These are phyloP conservation scores for Caenorhabditis afra DNA, from an alignment of 2,888 invertebrate genomes.

Conservation along the genomic window DNA sequence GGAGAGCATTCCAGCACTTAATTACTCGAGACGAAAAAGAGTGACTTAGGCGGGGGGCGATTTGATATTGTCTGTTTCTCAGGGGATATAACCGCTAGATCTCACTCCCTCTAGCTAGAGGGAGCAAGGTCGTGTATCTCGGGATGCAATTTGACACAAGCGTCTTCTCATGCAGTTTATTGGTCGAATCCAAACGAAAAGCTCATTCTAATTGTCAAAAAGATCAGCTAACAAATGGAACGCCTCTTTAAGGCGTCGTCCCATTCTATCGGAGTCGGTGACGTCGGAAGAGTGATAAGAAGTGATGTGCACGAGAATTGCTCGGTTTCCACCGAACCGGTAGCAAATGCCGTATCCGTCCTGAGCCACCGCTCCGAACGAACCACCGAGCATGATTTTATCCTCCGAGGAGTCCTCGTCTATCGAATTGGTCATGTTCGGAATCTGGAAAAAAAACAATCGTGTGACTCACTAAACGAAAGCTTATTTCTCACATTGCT, in stretches of 20 bases:
- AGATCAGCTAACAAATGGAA: conserved; percentile 69
- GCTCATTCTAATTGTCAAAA: conserved; percentile 59
- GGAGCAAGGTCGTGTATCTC: too few species aligned
- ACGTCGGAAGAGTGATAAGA: conserved; percentile 68
- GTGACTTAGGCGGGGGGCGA: too few species aligned
- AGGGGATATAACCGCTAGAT: too few species aligned
- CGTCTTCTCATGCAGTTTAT: too few species aligned
- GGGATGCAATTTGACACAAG: too few species aligned
- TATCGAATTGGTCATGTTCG: conserved; percentile 70
- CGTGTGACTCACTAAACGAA: too few species aligned
- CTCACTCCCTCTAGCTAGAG: too few species aligned
- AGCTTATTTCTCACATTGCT: conserved; percentile 52
- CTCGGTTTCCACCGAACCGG: conserved; percentile 74
- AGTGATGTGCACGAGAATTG: conserved; percentile 70
- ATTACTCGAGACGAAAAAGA: too few species aligned
- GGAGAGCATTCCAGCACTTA: too few species aligned
- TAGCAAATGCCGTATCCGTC: conserved; percentile 77
- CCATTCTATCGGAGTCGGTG: conserved; percentile 71
- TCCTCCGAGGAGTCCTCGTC: conserved; percentile 67
- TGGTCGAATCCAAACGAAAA: too few species aligned
- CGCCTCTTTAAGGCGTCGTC: conserved; percentile 55
- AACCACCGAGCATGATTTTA: conserved; percentile 71
- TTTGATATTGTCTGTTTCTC: too few species aligned
- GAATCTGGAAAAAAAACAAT: conserved; percentile 56
- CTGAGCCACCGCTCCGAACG: conserved; percentile 73